Conservation (phyloP, 2,113 vertebrate genomes). For the Hymenochirus boettgeri region DNA sequence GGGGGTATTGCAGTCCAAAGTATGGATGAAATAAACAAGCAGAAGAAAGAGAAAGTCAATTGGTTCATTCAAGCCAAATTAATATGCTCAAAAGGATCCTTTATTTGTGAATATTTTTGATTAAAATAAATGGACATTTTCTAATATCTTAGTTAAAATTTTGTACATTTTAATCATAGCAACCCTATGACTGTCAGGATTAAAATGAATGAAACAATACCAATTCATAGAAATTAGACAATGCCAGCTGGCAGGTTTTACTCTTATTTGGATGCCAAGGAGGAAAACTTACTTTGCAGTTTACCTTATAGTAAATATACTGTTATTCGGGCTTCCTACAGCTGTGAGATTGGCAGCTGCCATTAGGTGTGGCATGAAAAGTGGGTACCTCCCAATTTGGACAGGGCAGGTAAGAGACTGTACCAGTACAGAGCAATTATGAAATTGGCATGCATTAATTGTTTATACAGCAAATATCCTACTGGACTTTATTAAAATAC, state of each 20-base stretch:
- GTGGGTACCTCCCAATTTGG: conserved; percentile 73
- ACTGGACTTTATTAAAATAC: conserved; percentile 99
- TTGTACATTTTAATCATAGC: conserved; percentile 13
- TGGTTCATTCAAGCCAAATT: no score
- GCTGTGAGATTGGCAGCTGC: conserved; percentile 89
- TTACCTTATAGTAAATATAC: conserved; percentile 68
- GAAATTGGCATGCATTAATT: conserved; percentile 93
- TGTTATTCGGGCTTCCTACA: conserved; percentile 66
- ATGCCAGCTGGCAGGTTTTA: conserved; percentile 71
- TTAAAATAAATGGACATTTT: not conserved
- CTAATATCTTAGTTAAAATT: not conserved
- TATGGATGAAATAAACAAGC: no score
- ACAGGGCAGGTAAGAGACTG: conserved; percentile 90
- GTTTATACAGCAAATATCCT: conserved; percentile 99
- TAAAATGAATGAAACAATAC: conserved; percentile 49
- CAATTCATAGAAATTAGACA: conserved; percentile 61
- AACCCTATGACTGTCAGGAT: conserved; percentile 43
- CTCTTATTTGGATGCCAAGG: conserved; percentile 59
- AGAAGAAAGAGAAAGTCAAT: no score
- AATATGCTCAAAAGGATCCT: no score
- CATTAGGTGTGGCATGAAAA: conserved; percentile 69
- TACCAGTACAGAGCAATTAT: conserved; percentile 98
- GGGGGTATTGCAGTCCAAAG: no score
- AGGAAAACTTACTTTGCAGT: conserved; percentile 67
- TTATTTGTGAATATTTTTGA: no score